phyloP scores from a whole-genome alignment of 2,797 vertebrate species.

The Carapus acus region DNA sequence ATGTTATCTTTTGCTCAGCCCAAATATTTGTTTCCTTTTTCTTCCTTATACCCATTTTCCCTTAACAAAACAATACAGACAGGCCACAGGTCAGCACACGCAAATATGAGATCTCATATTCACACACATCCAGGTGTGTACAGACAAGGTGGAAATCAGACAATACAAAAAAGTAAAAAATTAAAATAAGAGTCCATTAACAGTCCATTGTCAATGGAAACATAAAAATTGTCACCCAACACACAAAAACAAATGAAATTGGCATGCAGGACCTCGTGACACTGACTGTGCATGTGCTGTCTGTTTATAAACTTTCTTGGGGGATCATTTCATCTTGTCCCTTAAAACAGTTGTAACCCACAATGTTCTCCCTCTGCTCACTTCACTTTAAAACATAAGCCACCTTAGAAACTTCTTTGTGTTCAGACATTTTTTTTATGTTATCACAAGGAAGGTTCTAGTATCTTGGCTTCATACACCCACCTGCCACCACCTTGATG shows the following conservation, averaged over 20 bases:
- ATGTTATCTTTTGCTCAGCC: conserved; percentile 5
- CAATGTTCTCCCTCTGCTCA: conserved; percentile 2
- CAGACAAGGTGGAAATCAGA: conserved; percentile 32
- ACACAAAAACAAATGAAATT: conserved; percentile 54
- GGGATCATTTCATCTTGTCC: conserved; percentile 27
- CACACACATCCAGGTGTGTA: conserved; percentile 18
- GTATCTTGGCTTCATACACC: too few relatives aligned
- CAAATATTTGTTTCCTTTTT: conserved; percentile 7
- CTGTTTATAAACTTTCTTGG: conserved; percentile 28
- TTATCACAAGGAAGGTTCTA: too few relatives aligned
- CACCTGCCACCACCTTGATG: too few relatives aligned
- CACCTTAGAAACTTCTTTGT: conserved; percentile 41
- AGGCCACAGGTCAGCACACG: conserved; percentile 38
- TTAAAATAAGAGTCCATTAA: conserved; percentile 3
- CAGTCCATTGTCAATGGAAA: conserved; percentile 17
- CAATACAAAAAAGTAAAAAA: conserved; percentile 40
- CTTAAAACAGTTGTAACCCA: neutral
- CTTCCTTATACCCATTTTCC: conserved; percentile 44
- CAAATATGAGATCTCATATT: conserved; percentile 41
- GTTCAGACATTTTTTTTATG: conserved; percentile 59
- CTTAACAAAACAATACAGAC: conserved; percentile 64
- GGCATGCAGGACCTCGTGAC: conserved; percentile 74
- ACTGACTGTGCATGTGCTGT: conserved; percentile 74
- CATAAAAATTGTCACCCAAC: conserved; percentile 12
- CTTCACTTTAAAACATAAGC: conserved; percentile 64